Base-by-base conservation (phyloP, 2,888 invertebrate genomes). In the Autographa gamma region DNA sequence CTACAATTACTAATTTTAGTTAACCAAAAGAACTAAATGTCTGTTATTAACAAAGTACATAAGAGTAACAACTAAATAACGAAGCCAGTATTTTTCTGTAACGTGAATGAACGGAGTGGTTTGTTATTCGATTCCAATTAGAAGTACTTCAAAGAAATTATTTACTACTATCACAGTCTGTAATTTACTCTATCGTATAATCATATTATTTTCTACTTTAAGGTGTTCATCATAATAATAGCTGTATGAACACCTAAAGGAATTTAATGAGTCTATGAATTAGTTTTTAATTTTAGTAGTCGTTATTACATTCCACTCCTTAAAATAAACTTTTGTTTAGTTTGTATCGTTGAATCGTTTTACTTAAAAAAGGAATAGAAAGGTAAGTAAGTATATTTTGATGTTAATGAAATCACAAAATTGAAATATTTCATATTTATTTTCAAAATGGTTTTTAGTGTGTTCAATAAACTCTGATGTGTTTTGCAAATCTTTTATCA, bases 71-170 rank as follows among this genome's bases (percentile, higher is more conserved):
- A 63, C 19, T 5, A 6, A 19, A 62, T 3, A 32, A 56, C 59
- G 34, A 13, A 32, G 31, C 76, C 63, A 59, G 48, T 5, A 13
- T 19, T 25, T 56, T 56, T 9, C 11, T 25, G 11, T 70, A 74
- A 80, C 63, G 18, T 31, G 59, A 70, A 80, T 63, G 59, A 16
- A 83, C 71, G 62, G 66, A 74, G 74, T 82, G 69, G 74, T 81
- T 81, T 81, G 66, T 81, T 79, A 63, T 81, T 56, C 41, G 41
- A 60, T 81, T 74, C 74, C 62, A 81, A 66, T 67, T 69, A 62
- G 18, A 38, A 77, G 56, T 56, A 61, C 65, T 74, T 54, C 66
- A 69, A 67, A 79, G 58, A 79, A 79, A 79, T 74, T 74, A 78
- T 81, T 74, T 81, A 67, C 66, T 66, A 58, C 82, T 43, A 9